Conservation (phyloP, 2,888 invertebrate species). For the Agrochola lota region DNA sequence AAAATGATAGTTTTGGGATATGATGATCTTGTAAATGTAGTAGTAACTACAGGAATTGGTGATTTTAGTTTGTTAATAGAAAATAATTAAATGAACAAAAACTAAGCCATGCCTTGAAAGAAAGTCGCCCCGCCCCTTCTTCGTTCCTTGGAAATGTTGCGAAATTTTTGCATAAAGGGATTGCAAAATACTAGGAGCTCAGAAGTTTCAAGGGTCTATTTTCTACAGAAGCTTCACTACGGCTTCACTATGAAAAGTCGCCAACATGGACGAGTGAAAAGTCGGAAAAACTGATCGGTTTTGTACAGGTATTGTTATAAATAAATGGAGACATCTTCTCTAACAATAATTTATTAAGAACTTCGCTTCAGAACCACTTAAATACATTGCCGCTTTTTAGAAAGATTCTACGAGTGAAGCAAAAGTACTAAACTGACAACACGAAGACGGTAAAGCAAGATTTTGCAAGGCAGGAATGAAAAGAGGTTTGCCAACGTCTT, state of each 20-base stretch:
- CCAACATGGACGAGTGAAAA: neutral
- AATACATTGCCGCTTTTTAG: no score
- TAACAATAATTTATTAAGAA: neutral
- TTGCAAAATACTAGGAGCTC: constrained; percentile 51
- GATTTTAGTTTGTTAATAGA: neutral
- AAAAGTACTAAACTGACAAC: neutral
- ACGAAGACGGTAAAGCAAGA: constrained; percentile 16
- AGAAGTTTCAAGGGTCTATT: constrained; percentile 11
- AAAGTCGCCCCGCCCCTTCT: no score
- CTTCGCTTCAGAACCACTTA: no score
- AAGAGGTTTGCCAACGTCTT: constrained; percentile 55
- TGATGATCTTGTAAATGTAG: neutral
- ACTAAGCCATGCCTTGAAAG: no score
- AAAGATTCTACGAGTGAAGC: constrained; percentile 4
- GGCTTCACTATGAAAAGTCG: neutral
- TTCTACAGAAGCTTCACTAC: neutral
- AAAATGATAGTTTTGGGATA: neutral
- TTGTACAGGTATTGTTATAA: neutral
- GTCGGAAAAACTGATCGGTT: neutral
- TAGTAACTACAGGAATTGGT: neutral
- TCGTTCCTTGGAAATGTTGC: neutral
- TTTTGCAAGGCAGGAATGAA: constrained; percentile 43
- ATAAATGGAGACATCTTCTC: neutral
- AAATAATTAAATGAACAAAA: neutral
- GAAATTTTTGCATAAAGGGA: constrained; percentile 43